phyloP scores from a whole-genome alignment of 2,888 invertebrate genomes.

The Elysia crispata region DNA sequence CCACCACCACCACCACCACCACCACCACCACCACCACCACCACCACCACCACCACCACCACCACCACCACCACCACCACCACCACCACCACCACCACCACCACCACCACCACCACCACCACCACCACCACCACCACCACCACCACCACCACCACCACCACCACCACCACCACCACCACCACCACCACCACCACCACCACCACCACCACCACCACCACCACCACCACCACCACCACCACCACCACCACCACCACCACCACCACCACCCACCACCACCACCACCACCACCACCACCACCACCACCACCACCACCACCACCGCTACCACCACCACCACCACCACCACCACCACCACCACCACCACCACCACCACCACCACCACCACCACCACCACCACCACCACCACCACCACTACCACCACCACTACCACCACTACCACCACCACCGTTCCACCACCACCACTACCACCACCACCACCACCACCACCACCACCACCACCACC shows the following conservation, averaged over 20 bases:
- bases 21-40: conserved; percentile 19
- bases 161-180: conserved; percentile 36
- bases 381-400: no score
- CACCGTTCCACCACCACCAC: no score
- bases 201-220: conserved; percentile 40
- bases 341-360: no score
- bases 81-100: conserved; percentile 32
- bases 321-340: no score
- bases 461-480: no score
- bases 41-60: conserved; percentile 25
- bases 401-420: no score
- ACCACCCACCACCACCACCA: conserved; percentile 32
- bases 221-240: conserved; percentile 35
- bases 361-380: no score
- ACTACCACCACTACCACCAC: no score
- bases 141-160: conserved; percentile 15
- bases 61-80: conserved; percentile 14
- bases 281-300: no score
- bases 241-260: conserved; percentile 36
- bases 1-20: conserved; percentile 23
- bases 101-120: conserved; percentile 18
- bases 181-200: conserved; percentile 32
- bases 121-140: conserved; percentile 33
- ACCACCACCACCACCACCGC: no score
- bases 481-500: no score